phyloP scores from a whole-genome alignment of 2,797 vertebrate species.

The Bufotes viridis region DNA sequence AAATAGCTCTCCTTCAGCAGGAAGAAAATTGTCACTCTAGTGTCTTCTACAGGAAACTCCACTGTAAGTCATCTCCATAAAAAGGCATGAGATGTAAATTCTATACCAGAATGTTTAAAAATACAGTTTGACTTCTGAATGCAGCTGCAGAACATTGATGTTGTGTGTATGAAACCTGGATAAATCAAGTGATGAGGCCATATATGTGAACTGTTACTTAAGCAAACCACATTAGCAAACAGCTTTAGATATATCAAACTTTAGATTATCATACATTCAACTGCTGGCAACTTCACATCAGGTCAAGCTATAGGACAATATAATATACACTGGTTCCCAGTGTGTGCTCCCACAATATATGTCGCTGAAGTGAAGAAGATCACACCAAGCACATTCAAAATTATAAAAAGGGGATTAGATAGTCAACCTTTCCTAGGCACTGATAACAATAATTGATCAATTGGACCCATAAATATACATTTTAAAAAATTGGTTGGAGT shows the following conservation, averaged over 20 bases:
- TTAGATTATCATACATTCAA: neutral
- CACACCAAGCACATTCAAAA: neutral
- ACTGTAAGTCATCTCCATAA: neutral
- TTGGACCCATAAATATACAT: slow-evolving; percentile 14
- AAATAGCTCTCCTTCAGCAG: too few relatives aligned
- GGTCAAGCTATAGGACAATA: neutral
- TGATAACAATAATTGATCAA: slow-evolving; percentile 34
- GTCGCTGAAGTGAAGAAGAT: slow-evolving; percentile 14
- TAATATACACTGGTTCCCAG: neutral
- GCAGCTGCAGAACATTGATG: neutral
- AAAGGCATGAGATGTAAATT: neutral
- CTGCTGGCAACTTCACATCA: neutral
- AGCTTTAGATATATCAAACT: neutral
- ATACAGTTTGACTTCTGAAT: neutral
- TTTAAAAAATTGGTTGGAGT: slow-evolving; percentile 11
- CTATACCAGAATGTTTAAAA: neutral
- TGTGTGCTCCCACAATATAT: neutral
- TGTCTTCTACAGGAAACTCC: too few relatives aligned
- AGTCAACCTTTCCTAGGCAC: slow-evolving; percentile 6
- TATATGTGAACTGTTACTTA: neutral
- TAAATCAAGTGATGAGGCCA: neutral
- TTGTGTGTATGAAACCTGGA: neutral
- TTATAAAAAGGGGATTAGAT: slow-evolving; percentile 21
- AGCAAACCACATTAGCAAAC: neutral
- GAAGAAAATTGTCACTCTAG: too few relatives aligned